Evolutionary conservation across 2,797 vertebrate genomes (phyloP).

Genomic region (Parambassis ranga): DNA sequence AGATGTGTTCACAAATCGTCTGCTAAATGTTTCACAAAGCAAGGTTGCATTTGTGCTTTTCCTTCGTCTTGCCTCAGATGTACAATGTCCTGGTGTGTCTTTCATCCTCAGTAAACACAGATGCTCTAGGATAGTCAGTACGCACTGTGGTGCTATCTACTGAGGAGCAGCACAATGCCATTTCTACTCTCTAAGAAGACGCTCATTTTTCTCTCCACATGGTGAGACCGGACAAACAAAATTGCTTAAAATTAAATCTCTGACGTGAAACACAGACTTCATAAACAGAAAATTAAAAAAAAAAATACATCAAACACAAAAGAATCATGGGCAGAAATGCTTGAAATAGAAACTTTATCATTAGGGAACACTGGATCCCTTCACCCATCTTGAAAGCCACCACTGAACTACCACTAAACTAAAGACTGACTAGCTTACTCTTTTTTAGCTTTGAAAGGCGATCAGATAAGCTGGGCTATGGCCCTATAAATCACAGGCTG

Average conservation of each 20-base stretch:
- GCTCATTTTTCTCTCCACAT: slow-evolving; percentile 43
- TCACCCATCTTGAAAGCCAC: slow-evolving; percentile 45
- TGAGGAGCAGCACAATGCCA: slow-evolving; percentile 53
- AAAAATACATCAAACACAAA: slow-evolving; percentile 12
- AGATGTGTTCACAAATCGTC: slow-evolving; percentile 55
- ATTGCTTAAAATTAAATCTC: slow-evolving; percentile 12
- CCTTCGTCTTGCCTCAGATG: slow-evolving; percentile 51
- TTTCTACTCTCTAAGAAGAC: slow-evolving; percentile 49
- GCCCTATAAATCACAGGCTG: slow-evolving; percentile 65
- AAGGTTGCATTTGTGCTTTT: slow-evolving; percentile 58
- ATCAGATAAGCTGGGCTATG: slow-evolving; percentile 65
- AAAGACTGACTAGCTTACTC: slow-evolving; percentile 50
- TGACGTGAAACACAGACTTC: too few species aligned
- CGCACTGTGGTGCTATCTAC: slow-evolving; percentile 49
- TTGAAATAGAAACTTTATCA: slow-evolving; percentile 53
- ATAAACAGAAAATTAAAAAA: neutral
- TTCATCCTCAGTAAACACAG: slow-evolving; percentile 69
- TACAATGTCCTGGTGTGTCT: slow-evolving; percentile 45
- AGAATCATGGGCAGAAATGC: slow-evolving; percentile 8
- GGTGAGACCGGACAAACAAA: slow-evolving; percentile 18
- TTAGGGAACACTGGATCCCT: slow-evolving; percentile 46
- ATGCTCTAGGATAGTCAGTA: slow-evolving; percentile 52
- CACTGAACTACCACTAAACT: slow-evolving; percentile 56
- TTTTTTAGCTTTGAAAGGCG: slow-evolving; percentile 66
- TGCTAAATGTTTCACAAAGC: slow-evolving; percentile 62